Evolutionary conservation across 2,888 invertebrate species (phyloP).

Genomic region (Diplazon laetatorius): DNA sequence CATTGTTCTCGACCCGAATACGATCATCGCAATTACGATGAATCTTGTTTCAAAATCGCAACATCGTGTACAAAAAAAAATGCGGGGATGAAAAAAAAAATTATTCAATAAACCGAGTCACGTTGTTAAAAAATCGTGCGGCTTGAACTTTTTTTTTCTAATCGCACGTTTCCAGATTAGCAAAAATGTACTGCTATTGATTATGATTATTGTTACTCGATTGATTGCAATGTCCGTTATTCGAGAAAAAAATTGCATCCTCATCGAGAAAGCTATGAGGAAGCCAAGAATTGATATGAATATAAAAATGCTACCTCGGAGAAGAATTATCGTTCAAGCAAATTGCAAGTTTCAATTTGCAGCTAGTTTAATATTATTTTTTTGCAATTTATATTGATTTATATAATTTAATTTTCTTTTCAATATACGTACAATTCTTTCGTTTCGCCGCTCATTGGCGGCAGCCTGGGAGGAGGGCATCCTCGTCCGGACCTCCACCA

Average conservation of each 20-base stretch:
- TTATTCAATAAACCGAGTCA: background rate
- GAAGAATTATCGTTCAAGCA: too few relatives aligned
- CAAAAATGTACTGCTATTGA: background rate
- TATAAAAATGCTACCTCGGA: too few relatives aligned
- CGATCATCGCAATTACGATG: background rate
- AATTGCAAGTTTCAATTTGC: too few relatives aligned
- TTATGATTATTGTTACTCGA: background rate
- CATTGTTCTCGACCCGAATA: slow-evolving; percentile 5
- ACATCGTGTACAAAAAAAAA: too few relatives aligned
- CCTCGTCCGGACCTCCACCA: slow-evolving; percentile 70
- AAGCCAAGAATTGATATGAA: too few relatives aligned
- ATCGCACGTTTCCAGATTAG: slow-evolving; percentile 4
- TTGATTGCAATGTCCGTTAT: background rate
- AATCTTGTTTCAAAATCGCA: background rate
- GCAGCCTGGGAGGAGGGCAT: slow-evolving; percentile 81
- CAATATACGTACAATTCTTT: slow-evolving; percentile 75
- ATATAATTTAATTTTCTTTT: background rate
- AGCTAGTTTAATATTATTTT: background rate
- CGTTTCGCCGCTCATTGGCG: slow-evolving; percentile 80
- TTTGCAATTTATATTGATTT: background rate
- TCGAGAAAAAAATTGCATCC: background rate
- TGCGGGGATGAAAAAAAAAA: background rate
- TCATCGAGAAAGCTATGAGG: too few relatives aligned
- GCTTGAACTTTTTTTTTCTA: background rate
- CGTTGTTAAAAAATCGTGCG: background rate